These are phyloP conservation scores for Atherix ibis DNA, from an alignment of 2,888 invertebrate genomes.

Conservation along the genomic window DNA sequence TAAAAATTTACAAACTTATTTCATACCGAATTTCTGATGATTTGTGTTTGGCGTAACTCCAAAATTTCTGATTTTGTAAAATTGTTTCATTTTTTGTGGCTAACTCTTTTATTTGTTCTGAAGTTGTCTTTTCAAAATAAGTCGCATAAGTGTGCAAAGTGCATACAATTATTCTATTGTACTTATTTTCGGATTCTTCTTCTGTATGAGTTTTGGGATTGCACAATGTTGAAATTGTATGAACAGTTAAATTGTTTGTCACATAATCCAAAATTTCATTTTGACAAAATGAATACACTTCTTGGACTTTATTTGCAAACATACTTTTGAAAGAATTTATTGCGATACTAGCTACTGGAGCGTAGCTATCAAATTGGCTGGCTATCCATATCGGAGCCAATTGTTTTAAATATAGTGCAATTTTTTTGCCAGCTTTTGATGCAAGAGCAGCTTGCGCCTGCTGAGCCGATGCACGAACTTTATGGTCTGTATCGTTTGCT, in stretches of 20 bases:
- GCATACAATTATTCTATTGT: constrained; percentile 46
- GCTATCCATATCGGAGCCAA: constrained; percentile 73
- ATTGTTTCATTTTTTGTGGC: constrained; percentile 38
- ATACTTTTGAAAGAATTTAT: constrained; percentile 48
- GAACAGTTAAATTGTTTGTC: constrained; percentile 49
- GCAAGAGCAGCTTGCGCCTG: constrained; percentile 55
- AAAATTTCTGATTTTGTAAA: constrained; percentile 47
- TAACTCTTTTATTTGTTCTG: constrained; percentile 36
- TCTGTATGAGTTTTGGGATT: constrained; percentile 37
- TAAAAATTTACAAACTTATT: background rate
- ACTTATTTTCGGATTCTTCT: constrained; percentile 55
- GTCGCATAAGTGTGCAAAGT: constrained; percentile 48
- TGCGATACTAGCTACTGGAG: constrained; percentile 65
- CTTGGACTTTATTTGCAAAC: constrained; percentile 65
- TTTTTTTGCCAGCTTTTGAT: constrained; percentile 49
- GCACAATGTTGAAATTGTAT: constrained; percentile 39
- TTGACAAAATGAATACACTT: constrained; percentile 70
- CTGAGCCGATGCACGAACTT: constrained; percentile 65
- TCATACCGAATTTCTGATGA: constrained; percentile 32
- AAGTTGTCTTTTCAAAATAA: constrained; percentile 41
- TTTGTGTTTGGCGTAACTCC: constrained; percentile 50
- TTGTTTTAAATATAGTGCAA: constrained; percentile 64
- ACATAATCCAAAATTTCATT: constrained; percentile 60
- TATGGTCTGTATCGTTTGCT: constrained; percentile 63
- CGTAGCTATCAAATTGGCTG: constrained; percentile 71